Evolutionary conservation across 2,797 vertebrate species (phyloP), one percentile per base, ranked within the genome.

Genomic region (Tiaroga cobitis): DNA sequence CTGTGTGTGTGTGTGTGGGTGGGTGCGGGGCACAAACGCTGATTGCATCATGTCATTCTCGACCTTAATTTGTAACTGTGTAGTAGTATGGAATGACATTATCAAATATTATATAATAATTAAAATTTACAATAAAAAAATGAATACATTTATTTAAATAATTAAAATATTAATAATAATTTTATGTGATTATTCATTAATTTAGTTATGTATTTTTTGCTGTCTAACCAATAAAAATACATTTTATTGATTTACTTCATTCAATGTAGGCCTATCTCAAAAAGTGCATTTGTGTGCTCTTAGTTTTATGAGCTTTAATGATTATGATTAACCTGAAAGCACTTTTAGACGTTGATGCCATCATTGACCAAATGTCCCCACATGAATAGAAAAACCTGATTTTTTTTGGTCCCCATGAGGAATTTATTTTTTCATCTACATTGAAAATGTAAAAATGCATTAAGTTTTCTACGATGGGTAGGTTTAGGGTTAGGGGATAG

Each of bases 11-110:
- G 43, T 10, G 5, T 77, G 70, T 41, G 15, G 26, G 49, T 61
- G 67, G 39, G 56, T 29, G 24, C 4, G 1, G 43, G 46, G 61
- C 43, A 37, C 19, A 18, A 26, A 65, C 13, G 16, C 46, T 83
- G 67, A 77, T 77, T 83, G 73, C 82, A 83, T 83, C 82, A 83
- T 67, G 74, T 77, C 73, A 83, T 67, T 54, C 6, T 68, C 65
- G 13, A 49, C 82, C n/a, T 68, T 37, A 49, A 76, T 76, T 68
- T 83, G 29, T 37, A 67, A 76, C 29, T 15, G 11, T 46, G n/a
- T 29, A 34, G 59, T n/a, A 32, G 41, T 65, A 74, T 37, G 41
- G 13, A 74, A n/a, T 54, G 13, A 11, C 26, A 24, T 56, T 37
- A 15, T n/a, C 18, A 8, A n/a, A n/a, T 7, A 6, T 39, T 4